Conservation (phyloP, 2,113 vertebrate genomes). For the Pandion haliaetus region DNA sequence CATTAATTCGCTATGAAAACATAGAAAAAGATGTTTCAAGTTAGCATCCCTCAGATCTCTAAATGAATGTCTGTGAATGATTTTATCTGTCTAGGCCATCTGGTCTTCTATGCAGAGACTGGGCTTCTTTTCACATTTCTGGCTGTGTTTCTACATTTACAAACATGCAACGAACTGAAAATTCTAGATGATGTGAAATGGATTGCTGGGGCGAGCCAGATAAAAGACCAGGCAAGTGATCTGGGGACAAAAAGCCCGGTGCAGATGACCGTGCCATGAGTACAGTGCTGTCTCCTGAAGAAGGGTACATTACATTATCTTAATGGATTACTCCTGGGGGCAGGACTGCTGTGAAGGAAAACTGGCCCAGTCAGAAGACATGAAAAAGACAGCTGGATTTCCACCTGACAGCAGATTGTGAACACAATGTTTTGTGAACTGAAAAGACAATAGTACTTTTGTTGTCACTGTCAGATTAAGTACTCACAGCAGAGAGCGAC, state of each 20-base stretch:
- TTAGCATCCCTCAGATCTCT: constrained; percentile 32
- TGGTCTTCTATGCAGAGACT: background rate
- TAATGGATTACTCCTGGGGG: background rate
- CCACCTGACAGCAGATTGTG: background rate
- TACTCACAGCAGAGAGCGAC: background rate
- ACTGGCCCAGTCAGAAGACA: background rate
- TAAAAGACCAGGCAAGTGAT: background rate
- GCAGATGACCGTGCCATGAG: background rate
- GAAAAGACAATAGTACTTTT: background rate
- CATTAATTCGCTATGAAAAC: background rate
- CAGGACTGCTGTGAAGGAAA: background rate
- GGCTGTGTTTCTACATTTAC: background rate
- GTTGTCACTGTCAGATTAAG: background rate
- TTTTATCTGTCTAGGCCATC: constrained; percentile 9
- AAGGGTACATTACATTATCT: background rate
- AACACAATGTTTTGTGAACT: background rate
- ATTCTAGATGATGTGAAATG: background rate
- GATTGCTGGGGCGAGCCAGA: background rate
- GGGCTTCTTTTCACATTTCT: background rate
- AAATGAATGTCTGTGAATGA: background rate
- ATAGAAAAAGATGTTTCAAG: constrained; percentile 9
- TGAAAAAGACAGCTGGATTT: background rate
- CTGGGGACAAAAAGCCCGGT: background rate
- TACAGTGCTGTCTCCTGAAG: background rate
- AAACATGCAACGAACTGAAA: background rate